Base-by-base conservation (phyloP, 2,113 vertebrate genomes). In the Catagonus wagneri region DNA sequence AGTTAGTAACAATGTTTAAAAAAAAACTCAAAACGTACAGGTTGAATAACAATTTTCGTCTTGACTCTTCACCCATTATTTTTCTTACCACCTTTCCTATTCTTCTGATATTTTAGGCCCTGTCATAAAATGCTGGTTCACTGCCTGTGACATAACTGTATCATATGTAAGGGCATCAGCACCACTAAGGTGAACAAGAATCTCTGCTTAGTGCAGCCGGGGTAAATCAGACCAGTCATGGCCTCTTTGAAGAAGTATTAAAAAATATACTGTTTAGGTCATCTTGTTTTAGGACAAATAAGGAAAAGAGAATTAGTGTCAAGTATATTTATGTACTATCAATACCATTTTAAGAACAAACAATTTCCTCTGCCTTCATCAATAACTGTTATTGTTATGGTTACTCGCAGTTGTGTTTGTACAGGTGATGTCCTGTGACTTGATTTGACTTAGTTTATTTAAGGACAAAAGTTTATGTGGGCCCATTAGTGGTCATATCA, bases 41-140 rank as follows among this genome's bases (percentile, higher is more conserved):
- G n/a, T 9, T 58, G 20, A 27, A 89, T 92, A 74, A 86, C 78
- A 94, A 93, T 90, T 90, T 88, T 87, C n/a, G 22, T 66, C 27
- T 61, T 54, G 60, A 54, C 34, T 94, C 25, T n/a, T 90, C 20
- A 44, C 10, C 81, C 13, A 23, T 90, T 52, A 71, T 12, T 29
- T 44, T 80, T 95, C 7, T 56, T 74, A 39, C 8, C 17, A 65
- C 74, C 25, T 93, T 74, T 94, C 34, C 19, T 29, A 63, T 63
- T 58, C 22, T 84, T 90, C 54, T 66, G 65, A 84, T 50, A 88
- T 15, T 65, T 25, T 89, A 81, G 34, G 3, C 60, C 16, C n/a
- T 80, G 15, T 88, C 20, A 83, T 36, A 91, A 83, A 83, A 71
- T 34, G 15, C 16, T 32, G 2, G 23, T 89, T 72, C 11, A 69